These are phyloP conservation scores for Molossus alvarezi DNA, from an alignment of 2,797 vertebrate genomes.

Conservation along the genomic window DNA sequence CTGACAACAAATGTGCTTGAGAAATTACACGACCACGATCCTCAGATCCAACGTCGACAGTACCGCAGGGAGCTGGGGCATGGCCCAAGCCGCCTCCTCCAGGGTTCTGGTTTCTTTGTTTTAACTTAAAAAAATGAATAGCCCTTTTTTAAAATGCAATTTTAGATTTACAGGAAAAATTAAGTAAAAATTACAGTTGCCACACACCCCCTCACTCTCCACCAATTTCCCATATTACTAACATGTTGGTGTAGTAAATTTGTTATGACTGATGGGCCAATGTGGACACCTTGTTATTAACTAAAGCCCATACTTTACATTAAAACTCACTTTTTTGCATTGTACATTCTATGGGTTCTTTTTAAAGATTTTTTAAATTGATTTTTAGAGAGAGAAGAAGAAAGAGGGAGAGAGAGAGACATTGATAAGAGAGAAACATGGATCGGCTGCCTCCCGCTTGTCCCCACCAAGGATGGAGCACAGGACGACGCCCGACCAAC, in stretches of 20 bases:
- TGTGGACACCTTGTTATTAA: background rate
- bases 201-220: background rate
- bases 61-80: background rate
- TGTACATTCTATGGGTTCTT: background rate
- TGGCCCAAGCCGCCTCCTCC: background rate
- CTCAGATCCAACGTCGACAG: background rate
- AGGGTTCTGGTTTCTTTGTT: background rate
- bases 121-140: slow-evolving; percentile 31
- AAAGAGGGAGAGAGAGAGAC: no score
- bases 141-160: background rate
- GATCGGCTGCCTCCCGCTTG: no score
- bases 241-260: background rate
- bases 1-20: slow-evolving; percentile 26
- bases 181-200: slow-evolving; percentile 24
- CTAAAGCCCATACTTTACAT: slow-evolving; percentile 3
- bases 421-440: no score
- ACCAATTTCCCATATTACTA: background rate
- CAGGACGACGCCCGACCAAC: no score
- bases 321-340: background rate
- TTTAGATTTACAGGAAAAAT: slow-evolving; percentile 52
- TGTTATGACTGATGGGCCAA: background rate
- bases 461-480: no score
- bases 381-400: no score
- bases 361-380: no score
- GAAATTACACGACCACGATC: slow-evolving; percentile 34